Base-by-base conservation (phyloP, 2,888 invertebrate species). In the Trilocha varians region DNA sequence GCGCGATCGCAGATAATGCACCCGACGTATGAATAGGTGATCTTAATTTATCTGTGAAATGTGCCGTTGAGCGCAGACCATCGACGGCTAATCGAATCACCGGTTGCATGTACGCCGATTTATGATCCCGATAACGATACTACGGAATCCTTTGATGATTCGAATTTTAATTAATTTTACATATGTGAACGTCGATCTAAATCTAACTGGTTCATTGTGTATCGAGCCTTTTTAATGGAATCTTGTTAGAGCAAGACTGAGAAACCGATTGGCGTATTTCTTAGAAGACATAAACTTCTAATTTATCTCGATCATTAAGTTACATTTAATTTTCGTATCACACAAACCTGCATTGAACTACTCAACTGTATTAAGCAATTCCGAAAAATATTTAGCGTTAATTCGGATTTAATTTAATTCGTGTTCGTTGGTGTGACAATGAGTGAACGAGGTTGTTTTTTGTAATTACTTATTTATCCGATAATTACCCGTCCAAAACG, bases 1-100 rank as follows among this genome's bases (percentile, higher is more conserved):
- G 70, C 70, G 65, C 70, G 77, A 73, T 73, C 61, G 44, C 33
- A 56, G 58, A 73, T 78, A 78, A 35, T 38, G 79, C 79, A 77
- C 72, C 64, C 63, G 78, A 79, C 80, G 57, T 69, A 72, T 84
- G 79, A 83, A 84, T 83, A 72, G 83, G 73, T 78, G 79, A 76
- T 82, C 78, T 80, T 82, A 80, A 83, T 78, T 80, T 78, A 80
- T 74, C 70, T 68, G 67, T 68, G 73, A 73, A 66, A 70, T 72
- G 72, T 75, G 74, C 73, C 76, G 75, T 70, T 70, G 73, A 74
- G 73, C 73, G 76, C 35, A 8, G 40, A 32, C 15, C 3, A 65
- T 68, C 68, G 70, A 66, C 66, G 63, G 68, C 70, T 76, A 75
- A 78, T 78, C 75, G 74, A 78, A 73, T 77, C 70, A 70, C 66